A percentile compares a stretch with the other conserved stretches of the same genome.
Conservation (phyloP, 2,888 invertebrate species). For the Ormyrus rosae region DNA sequence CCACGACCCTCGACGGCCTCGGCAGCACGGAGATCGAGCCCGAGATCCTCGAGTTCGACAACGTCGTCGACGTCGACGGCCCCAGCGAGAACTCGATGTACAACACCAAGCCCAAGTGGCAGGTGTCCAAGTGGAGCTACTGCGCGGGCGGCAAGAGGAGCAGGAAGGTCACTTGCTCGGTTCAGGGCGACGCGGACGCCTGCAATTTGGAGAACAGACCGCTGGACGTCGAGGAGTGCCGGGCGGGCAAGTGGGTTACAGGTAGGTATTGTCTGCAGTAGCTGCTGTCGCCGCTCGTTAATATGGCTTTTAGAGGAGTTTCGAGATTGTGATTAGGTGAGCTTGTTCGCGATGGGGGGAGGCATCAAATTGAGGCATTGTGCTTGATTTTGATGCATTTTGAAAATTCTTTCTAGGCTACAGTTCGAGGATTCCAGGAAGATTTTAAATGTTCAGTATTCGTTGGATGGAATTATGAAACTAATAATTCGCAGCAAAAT, state of each 20-base stretch:
- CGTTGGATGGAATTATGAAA: too few species aligned
- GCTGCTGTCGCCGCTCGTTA: not conserved
- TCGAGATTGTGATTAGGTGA: too few species aligned
- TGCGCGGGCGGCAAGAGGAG: constrained; percentile 66
- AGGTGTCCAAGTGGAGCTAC: constrained; percentile 69
- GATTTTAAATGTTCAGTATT: too few species aligned
- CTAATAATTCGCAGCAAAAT: too few species aligned
- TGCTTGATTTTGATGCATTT: too few species aligned
- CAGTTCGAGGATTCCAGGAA: too few species aligned
- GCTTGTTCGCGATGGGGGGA: not conserved
- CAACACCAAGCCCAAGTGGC: constrained; percentile 70
- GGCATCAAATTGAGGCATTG: not conserved
- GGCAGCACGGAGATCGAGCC: constrained; percentile 66
- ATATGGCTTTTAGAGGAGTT: not conserved
- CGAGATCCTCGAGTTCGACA: constrained; percentile 71
- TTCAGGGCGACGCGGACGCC: constrained; percentile 59
- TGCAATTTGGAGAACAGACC: constrained; percentile 67
- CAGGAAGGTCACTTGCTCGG: constrained; percentile 68
- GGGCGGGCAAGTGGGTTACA: constrained; percentile 68
- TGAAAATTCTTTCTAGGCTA: too few species aligned
- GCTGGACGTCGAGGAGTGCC: constrained; percentile 64
- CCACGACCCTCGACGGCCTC: constrained; percentile 58
- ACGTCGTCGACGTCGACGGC: constrained; percentile 69
- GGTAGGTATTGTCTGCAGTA: constrained; percentile 60
- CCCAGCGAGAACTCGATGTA: constrained; percentile 67